Evolutionary conservation across 2,113 vertebrate species (phyloP).

Genomic region (Poecile atricapillus): DNA sequence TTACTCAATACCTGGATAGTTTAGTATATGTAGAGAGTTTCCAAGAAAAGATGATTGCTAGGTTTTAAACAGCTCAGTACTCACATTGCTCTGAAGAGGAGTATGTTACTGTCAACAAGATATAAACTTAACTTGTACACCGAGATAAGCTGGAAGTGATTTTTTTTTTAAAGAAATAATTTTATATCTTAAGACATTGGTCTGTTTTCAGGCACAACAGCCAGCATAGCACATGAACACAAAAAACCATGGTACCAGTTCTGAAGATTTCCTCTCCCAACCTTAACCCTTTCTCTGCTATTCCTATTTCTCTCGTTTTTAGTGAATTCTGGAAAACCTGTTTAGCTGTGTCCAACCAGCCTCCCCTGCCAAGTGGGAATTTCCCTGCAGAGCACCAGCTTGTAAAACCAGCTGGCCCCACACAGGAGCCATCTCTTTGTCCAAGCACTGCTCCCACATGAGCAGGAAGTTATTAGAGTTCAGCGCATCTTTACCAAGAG

Average conservation of each 20-base stretch:
- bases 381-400: background rate
- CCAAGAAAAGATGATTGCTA: background rate
- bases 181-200: background rate
- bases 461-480: background rate
- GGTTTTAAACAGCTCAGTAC: background rate
- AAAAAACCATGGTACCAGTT: background rate
- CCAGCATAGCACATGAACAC: background rate
- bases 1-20: background rate
- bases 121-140: background rate
- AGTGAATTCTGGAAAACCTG: background rate
- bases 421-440: background rate
- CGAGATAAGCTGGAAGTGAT: background rate
- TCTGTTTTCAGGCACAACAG: background rate
- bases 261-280: background rate
- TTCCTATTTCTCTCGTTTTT: background rate
- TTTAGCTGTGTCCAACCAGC: background rate
- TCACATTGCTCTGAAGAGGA: background rate
- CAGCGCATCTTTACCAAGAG: background rate
- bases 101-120: background rate
- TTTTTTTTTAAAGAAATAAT: background rate
- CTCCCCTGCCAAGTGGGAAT: slow-evolving; percentile 3
- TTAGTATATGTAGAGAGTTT: background rate
- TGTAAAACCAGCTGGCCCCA: background rate
- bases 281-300: background rate
- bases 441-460: background rate